phyloP scores from a whole-genome alignment of 2,113 vertebrate species.

The Reinhardtius hippoglossoides region DNA sequence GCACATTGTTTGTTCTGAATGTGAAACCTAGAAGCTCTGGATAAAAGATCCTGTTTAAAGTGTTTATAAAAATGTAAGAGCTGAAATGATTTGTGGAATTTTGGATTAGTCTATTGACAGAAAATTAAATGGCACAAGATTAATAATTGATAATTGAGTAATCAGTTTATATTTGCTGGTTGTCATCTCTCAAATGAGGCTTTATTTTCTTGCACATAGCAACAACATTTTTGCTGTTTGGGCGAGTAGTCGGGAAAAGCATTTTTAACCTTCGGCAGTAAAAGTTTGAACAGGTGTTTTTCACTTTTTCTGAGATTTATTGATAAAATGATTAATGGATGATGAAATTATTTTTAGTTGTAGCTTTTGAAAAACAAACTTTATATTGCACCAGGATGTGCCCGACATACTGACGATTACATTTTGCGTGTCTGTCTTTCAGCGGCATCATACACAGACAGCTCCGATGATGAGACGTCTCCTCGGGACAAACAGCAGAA shows the following conservation, averaged over 20 bases:
- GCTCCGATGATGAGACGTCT: constrained; percentile 97
- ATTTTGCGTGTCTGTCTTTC: neutral
- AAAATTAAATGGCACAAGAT: too few relatives aligned
- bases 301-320: neutral
- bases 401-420: neutral
- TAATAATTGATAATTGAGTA: too few relatives aligned
- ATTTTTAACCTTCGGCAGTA: neutral
- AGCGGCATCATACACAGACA: constrained; percentile 99
- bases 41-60: neutral
- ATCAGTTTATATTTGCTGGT: neutral
- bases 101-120: too few relatives aligned
- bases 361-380: neutral
- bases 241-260: neutral
- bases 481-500: constrained; percentile 98
- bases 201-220: too few relatives aligned
- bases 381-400: neutral
- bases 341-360: too few relatives aligned
- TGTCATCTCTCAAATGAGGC: too few relatives aligned
- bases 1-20: constrained; percentile 9
- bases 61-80: neutral
- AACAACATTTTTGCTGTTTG: too few relatives aligned
- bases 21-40: constrained; percentile 8
- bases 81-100: neutral
- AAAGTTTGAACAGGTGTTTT: too few relatives aligned
- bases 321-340: neutral